These are phyloP conservation scores for Diadumene lineata DNA, from an alignment of 92 coral and sea anemone genomes.

Conservation along the genomic window DNA sequence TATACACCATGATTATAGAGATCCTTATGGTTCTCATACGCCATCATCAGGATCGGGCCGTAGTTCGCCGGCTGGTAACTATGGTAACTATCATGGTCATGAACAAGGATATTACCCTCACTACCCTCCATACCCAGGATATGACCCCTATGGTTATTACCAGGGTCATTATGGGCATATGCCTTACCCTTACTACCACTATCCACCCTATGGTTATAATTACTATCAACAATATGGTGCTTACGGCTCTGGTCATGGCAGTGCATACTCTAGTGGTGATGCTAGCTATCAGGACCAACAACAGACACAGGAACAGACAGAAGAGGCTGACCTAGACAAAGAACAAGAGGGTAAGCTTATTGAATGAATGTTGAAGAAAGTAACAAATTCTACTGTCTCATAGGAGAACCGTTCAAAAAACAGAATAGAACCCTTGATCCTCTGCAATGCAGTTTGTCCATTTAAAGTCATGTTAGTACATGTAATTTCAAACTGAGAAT, in stretches of 20 bases:
- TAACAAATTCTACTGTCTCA: too few species aligned
- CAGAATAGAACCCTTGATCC: too few species aligned
- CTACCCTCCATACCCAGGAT: constrained; percentile 4
- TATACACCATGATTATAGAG: constrained; percentile 19
- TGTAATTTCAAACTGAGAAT: too few species aligned
- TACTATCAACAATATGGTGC: constrained; percentile 33
- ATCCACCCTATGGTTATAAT: constrained; percentile 35
- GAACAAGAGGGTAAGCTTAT: constrained; percentile 15
- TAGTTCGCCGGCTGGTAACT: constrained; percentile 21
- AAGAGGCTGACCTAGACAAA: constrained; percentile 10
- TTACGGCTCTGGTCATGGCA: constrained; percentile 39
- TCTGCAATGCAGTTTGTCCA: too few species aligned
- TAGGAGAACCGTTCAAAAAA: too few species aligned
- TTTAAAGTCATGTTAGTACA: too few species aligned
- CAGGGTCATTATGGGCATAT: constrained; percentile 39
- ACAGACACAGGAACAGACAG: constrained; percentile 11
- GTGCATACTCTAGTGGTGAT: constrained; percentile 35
- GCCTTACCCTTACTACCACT: constrained; percentile 27
- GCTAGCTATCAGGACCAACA: constrained; percentile 20
- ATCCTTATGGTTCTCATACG: constrained; percentile 15
- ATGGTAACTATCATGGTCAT: constrained; percentile 6
- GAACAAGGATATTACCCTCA: constrained; percentile 19
- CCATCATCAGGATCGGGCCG: constrained; percentile 40
- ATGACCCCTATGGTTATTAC: constrained; percentile 14
- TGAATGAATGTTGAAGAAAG: too few species aligned